Evolutionary conservation across 2,888 invertebrate genomes (phyloP).

Genomic region (Clistopyga incitator): DNA sequence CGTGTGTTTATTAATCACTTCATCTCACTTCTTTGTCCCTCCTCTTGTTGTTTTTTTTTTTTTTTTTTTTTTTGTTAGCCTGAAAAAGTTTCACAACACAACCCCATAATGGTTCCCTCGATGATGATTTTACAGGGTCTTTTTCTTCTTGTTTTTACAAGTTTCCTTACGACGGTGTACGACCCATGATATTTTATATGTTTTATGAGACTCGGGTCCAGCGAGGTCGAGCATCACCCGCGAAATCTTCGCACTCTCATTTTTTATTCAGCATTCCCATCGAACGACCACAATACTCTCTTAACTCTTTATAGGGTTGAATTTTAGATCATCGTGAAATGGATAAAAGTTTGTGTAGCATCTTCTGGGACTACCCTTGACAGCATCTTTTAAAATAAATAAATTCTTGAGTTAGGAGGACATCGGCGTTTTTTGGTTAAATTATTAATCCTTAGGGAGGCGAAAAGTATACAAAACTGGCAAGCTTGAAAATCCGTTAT

Average conservation of each 20-base stretch:
- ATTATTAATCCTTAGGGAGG: not conserved
- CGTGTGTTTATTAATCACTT: not conserved
- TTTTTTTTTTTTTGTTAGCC: not conserved
- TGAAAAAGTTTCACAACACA: constrained; percentile 18
- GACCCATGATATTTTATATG: constrained; percentile 2
- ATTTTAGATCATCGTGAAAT: not conserved
- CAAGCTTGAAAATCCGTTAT: not conserved
- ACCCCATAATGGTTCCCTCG: not conserved
- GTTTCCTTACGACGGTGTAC: not conserved
- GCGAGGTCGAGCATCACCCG: not conserved
- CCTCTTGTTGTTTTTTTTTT: too few species aligned
- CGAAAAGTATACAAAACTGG: not conserved
- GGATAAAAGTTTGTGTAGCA: not conserved
- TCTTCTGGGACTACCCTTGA: not conserved
- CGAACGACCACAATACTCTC: not conserved
- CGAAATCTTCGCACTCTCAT: not conserved
- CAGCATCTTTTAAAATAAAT: not conserved
- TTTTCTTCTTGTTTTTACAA: not conserved
- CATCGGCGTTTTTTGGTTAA: not conserved
- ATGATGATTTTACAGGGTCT: constrained; percentile 13
- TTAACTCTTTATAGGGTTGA: not conserved
- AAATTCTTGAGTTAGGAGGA: not conserved
- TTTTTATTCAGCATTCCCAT: constrained; percentile 4
- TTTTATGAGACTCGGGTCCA: not conserved
- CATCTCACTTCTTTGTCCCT: not conserved